Percentiles rank a stretch among this genome's conserved stretches.
Evolutionary conservation across 2,113 vertebrate species (phyloP).

Genomic region (Rissa tridactyla): DNA sequence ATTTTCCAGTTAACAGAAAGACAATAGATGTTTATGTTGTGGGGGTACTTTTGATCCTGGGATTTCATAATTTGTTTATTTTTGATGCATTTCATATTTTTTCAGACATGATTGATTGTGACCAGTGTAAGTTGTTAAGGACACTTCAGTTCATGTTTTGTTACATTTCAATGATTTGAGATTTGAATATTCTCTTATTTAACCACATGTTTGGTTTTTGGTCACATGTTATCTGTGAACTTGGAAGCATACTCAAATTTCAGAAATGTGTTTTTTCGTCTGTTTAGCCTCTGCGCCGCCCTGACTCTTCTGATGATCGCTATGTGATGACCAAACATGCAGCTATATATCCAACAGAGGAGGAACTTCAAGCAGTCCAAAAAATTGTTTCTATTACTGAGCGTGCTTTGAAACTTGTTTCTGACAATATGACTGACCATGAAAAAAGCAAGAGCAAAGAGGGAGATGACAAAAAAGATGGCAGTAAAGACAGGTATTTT

Average conservation of each 20-base stretch:
- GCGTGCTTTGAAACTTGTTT: slow-evolving; percentile 95
- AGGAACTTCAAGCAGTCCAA: slow-evolving; percentile 96
- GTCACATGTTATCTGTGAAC: not conserved
- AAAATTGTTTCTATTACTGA: slow-evolving; percentile 99
- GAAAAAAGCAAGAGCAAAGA: slow-evolving; percentile 87
- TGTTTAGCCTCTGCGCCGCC: slow-evolving; percentile 89
- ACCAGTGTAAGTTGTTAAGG: not conserved
- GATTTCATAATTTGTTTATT: not conserved
- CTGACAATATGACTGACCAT: slow-evolving; percentile 92
- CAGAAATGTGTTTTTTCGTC: not conserved
- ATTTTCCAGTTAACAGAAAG: not conserved
- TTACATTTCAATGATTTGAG: not conserved
- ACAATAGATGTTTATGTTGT: not conserved
- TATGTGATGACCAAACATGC: slow-evolving; percentile 98
- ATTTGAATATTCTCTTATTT: not conserved
- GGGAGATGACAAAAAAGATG: slow-evolving; percentile 89
- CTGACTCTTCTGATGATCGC: slow-evolving; percentile 95
- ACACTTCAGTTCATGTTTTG: not conserved
- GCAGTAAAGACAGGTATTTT: slow-evolving; percentile 83
- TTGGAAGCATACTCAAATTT: not conserved
- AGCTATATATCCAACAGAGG: slow-evolving; percentile 95
- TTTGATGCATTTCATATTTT: not conserved
- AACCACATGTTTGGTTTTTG: not conserved
- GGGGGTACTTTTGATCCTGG: not conserved
- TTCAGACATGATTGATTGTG: not conserved